Evolutionary conservation across 2,797 vertebrate genomes (phyloP).

Genomic region (Aldrovandia affinis): DNA sequence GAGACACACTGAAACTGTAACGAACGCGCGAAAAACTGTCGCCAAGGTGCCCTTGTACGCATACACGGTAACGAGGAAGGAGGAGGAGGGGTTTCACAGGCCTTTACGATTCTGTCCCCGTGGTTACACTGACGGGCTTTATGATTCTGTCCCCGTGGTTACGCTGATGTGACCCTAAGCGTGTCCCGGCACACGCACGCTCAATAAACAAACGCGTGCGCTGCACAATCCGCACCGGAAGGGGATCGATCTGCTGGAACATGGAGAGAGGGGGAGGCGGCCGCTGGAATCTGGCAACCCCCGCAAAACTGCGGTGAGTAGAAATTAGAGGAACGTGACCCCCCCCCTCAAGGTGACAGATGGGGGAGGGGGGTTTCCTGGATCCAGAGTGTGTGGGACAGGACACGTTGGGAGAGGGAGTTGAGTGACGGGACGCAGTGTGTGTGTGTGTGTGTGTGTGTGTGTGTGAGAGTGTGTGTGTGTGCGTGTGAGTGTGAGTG

Average conservation of each 20-base stretch:
- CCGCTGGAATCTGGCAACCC: slow-evolving; percentile 38
- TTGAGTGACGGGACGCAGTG: too few relatives aligned
- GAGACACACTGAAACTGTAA: background rate
- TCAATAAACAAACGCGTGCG: slow-evolving; percentile 40
- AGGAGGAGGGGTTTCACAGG: background rate
- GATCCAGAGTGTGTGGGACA: too few relatives aligned
- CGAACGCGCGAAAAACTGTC: too few relatives aligned
- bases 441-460: too few relatives aligned
- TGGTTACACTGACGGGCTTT: slow-evolving; percentile 31
- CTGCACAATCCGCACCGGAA: slow-evolving; percentile 52
- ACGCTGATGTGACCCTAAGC: slow-evolving; percentile 32
- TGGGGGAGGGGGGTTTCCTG: background rate
- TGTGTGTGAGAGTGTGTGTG: background rate
- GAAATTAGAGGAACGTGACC: slow-evolving; percentile 45
- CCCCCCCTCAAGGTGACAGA: slow-evolving; percentile 14
- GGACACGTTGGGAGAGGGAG: too few relatives aligned
- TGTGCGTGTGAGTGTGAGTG: too few relatives aligned
- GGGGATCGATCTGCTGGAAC: slow-evolving; percentile 34
- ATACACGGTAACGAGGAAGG: too few relatives aligned
- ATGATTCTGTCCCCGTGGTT: slow-evolving; percentile 13
- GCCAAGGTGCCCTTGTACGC: too few relatives aligned
- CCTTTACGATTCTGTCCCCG: too few relatives aligned
- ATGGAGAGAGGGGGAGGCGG: slow-evolving; percentile 30
- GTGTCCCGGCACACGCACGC: slow-evolving; percentile 44
- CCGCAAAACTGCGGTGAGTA: background rate